Conservation (phyloP, 2,888 invertebrate genomes). For the Polydrusus cervinus region DNA sequence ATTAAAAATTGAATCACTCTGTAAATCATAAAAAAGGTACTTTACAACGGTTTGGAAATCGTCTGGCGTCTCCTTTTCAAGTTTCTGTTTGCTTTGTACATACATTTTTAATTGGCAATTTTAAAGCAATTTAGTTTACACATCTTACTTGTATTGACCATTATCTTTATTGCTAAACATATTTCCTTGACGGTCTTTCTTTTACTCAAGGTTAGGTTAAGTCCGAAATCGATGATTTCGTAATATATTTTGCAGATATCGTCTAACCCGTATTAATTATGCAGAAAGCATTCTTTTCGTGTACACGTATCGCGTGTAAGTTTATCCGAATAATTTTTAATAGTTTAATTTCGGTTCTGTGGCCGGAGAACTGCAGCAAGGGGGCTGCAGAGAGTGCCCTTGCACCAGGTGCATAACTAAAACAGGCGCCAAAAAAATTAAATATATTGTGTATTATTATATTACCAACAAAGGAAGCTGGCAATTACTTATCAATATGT, state of each 20-base stretch:
- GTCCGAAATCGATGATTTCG: conserved; percentile 14
- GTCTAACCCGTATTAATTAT: conserved; percentile 13
- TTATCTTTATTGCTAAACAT: conserved; percentile 6
- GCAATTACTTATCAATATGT: no score
- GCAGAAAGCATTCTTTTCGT: conserved; percentile 14
- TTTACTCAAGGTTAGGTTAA: conserved; percentile 7
- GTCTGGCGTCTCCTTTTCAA: neutral
- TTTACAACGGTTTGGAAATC: neutral
- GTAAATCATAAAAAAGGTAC: neutral
- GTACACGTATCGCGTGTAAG: neutral
- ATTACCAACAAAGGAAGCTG: no score
- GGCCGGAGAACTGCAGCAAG: no score
- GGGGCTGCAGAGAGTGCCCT: no score
- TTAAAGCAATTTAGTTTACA: conserved; percentile 9
- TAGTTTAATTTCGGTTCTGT: no score
- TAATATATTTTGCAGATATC: conserved; percentile 1
- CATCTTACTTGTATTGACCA: conserved; percentile 10
- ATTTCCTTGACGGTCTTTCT: conserved; percentile 16
- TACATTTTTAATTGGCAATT: neutral
- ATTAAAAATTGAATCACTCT: no score
- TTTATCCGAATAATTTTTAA: neutral
- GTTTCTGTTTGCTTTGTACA: conserved; percentile 6
- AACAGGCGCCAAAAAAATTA: no score
- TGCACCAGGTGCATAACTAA: no score
- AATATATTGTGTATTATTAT: no score